These are phyloP conservation scores for Ascaphus truei DNA, from an alignment of 2,113 vertebrate genomes.

Conservation along the genomic window DNA sequence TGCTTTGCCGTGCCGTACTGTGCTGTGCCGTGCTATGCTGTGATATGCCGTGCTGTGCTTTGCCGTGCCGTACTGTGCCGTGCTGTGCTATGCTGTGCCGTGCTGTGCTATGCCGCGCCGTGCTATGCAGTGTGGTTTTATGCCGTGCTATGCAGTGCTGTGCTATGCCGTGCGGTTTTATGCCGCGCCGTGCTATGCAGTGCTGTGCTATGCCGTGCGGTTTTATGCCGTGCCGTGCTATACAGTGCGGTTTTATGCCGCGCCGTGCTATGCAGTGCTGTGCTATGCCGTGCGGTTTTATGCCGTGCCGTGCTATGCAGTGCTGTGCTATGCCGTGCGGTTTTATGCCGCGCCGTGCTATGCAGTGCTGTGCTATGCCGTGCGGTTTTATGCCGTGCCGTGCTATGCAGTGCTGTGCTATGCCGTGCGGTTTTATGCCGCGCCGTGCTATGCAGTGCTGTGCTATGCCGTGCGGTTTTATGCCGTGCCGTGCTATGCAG, in stretches of 20 bases:
- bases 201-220: not conserved
- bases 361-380: not conserved
- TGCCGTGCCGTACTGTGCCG: not conserved
- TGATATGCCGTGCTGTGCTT: not conserved
- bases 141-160: too few relatives aligned
- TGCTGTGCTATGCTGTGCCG: not conserved
- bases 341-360: not conserved
- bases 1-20: too few relatives aligned
- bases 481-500: too few relatives aligned
- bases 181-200: not conserved
- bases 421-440: too few relatives aligned
- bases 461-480: too few relatives aligned
- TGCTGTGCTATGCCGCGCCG: not conserved
- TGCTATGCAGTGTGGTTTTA: too few relatives aligned
- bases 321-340: not conserved
- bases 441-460: too few relatives aligned
- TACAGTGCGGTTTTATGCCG: not conserved
- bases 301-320: not conserved
- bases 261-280: not conserved
- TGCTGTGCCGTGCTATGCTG: too few relatives aligned
- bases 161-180: not conserved
- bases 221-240: too few relatives aligned
- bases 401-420: too few relatives aligned
- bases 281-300: not conserved
- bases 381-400: too few relatives aligned